phyloP scores from a whole-genome alignment of 1,140 invertebrate species.

The Vanessa tameamea region DNA sequence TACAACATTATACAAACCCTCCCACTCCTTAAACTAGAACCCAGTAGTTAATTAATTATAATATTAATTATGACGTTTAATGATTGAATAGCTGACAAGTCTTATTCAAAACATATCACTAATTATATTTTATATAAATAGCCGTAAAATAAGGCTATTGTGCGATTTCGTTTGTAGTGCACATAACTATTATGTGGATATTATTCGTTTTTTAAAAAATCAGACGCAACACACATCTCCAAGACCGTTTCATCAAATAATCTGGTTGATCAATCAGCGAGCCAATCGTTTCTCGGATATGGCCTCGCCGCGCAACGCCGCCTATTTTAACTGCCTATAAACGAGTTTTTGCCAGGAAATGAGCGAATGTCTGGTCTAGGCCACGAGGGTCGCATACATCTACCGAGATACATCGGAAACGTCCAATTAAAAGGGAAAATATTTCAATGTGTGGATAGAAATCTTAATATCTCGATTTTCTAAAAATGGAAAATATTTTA shows the following conservation, averaged over 20 bases:
- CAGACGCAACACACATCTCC: constrained; percentile 18
- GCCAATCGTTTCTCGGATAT: constrained; percentile 53
- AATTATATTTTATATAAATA: no score
- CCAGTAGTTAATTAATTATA: no score
- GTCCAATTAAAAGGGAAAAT: neutral
- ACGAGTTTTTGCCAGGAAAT: constrained; percentile 61
- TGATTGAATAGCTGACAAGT: no score
- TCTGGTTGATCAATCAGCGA: constrained; percentile 51
- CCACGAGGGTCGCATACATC: constrained; percentile 17
- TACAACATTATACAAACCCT: no score
- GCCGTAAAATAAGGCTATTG: no score
- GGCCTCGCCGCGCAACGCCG: constrained; percentile 40
- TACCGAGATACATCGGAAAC: neutral
- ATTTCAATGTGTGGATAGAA: neutral
- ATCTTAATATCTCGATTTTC: neutral
- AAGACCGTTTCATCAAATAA: constrained; percentile 38
- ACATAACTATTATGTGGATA: no score
- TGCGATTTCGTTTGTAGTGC: no score
- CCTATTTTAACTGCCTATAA: constrained; percentile 61
- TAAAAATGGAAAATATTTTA: neutral
- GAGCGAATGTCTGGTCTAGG: constrained; percentile 37
- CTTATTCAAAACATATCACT: no score
- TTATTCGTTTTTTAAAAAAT: neutral
- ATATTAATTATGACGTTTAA: no score
- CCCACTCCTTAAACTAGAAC: no score